These are phyloP conservation scores for Lethenteron camtschaticum DNA, from an alignment of 2,113 vertebrate species.

Conservation along the genomic window DNA sequence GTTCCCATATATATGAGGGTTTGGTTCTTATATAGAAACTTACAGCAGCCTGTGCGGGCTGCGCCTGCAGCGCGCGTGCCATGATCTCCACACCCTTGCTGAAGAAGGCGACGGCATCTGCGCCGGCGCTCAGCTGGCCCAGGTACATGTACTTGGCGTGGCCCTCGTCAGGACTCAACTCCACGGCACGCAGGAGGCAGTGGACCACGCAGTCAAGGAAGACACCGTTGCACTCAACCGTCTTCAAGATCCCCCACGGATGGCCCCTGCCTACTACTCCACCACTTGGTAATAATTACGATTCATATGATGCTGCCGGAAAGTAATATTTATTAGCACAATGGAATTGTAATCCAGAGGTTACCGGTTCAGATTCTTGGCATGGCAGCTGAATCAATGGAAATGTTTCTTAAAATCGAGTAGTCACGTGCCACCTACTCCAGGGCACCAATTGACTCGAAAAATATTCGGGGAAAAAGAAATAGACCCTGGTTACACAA, in stretches of 20 bases:
- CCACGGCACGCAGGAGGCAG: constrained; percentile 27
- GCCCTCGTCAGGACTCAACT: constrained; percentile 31
- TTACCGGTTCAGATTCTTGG: neutral
- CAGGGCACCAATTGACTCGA: neutral
- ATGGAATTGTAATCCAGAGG: neutral
- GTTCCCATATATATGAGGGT: too few species aligned
- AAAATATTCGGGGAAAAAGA: neutral
- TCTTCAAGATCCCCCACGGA: neutral
- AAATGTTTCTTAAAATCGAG: neutral
- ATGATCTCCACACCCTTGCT: constrained; percentile 31
- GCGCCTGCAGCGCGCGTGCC: constrained; percentile 7
- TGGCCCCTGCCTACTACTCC: too few species aligned
- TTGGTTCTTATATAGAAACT: neutral
- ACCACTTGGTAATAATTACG: neutral
- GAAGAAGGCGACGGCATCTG: constrained; percentile 31
- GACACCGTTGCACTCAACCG: neutral
- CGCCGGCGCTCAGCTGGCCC: constrained; percentile 33
- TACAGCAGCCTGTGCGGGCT: neutral
- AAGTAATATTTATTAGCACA: neutral
- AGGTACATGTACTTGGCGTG: constrained; percentile 46
- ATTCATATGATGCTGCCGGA: neutral
- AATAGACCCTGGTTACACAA: neutral
- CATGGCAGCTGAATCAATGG: neutral
- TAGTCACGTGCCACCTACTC: neutral
- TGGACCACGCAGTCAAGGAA: constrained; percentile 24